These are phyloP conservation scores for Balanococcus diminutus DNA, from an alignment of 2,888 invertebrate species.

Conservation along the genomic window DNA sequence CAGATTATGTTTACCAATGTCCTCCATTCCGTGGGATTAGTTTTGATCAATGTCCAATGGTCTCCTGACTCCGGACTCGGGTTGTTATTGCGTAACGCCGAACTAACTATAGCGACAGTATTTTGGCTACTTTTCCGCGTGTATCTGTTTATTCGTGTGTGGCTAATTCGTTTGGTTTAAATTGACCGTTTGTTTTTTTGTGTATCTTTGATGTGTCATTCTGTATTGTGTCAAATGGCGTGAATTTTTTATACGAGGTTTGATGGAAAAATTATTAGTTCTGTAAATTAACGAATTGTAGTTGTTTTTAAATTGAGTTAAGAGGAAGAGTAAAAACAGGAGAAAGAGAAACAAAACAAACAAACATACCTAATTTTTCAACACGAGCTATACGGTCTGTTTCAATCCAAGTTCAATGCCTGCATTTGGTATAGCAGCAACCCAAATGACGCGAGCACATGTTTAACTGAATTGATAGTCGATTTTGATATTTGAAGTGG, in stretches of 20 bases:
- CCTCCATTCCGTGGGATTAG: background rate
- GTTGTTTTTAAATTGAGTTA: background rate
- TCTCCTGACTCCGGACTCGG: too few relatives aligned
- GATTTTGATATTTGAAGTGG: too few relatives aligned
- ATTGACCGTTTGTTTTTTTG: background rate
- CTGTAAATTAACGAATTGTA: background rate
- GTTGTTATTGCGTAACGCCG: background rate
- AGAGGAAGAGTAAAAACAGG: too few relatives aligned
- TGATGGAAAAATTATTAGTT: background rate
- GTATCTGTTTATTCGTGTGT: background rate
- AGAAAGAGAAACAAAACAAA: too few relatives aligned
- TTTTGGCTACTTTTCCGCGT: background rate
- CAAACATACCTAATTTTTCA: too few relatives aligned
- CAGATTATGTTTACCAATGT: slow-evolving; percentile 26
- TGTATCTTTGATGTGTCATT: background rate
- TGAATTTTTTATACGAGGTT: background rate
- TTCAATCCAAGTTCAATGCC: too few relatives aligned
- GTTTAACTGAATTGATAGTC: too few relatives aligned
- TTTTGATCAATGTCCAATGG: too few relatives aligned
- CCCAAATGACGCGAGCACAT: too few relatives aligned
- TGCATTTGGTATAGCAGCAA: too few relatives aligned
- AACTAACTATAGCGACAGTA: background rate
- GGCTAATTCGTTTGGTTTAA: background rate
- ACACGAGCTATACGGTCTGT: too few relatives aligned
- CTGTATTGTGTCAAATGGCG: background rate